Evolutionary conservation across 2,888 invertebrate genomes (phyloP).

Genomic region (Exephanes ischioxanthus): DNA sequence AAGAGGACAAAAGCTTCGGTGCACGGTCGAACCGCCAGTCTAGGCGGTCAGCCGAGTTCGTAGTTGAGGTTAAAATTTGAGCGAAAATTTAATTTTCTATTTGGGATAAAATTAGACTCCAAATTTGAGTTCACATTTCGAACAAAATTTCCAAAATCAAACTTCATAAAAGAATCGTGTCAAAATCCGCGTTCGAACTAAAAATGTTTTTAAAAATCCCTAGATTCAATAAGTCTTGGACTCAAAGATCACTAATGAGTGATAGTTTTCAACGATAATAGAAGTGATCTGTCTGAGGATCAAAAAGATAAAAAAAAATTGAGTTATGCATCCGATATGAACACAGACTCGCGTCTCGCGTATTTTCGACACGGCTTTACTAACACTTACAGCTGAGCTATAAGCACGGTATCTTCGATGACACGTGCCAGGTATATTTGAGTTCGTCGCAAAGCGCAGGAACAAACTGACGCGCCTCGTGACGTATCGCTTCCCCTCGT

Average conservation of each 20-base stretch:
- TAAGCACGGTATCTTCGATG: background rate
- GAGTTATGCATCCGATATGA: background rate
- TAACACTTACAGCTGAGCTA: background rate
- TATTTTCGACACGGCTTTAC: background rate
- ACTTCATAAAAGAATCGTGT: background rate
- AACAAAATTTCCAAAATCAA: background rate
- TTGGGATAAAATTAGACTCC: background rate
- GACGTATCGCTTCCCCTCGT: slow-evolving; percentile 57
- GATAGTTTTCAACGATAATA: background rate
- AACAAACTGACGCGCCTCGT: slow-evolving; percentile 78
- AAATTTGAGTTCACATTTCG: background rate
- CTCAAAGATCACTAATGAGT: background rate
- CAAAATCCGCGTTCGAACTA: background rate
- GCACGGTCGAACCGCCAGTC: background rate
- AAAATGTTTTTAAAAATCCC: background rate
- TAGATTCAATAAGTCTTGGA: background rate
- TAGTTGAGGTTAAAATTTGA: background rate
- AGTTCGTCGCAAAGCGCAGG: slow-evolving; percentile 68
- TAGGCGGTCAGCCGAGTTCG: background rate
- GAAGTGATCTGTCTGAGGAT: background rate
- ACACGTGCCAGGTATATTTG: slow-evolving; percentile 22
- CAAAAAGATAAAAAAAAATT: background rate
- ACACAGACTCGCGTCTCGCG: background rate
- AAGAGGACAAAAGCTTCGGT: background rate
- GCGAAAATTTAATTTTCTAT: background rate